Base-by-base conservation (phyloP, 2,888 invertebrate genomes). In the Phengaris alcon region DNA sequence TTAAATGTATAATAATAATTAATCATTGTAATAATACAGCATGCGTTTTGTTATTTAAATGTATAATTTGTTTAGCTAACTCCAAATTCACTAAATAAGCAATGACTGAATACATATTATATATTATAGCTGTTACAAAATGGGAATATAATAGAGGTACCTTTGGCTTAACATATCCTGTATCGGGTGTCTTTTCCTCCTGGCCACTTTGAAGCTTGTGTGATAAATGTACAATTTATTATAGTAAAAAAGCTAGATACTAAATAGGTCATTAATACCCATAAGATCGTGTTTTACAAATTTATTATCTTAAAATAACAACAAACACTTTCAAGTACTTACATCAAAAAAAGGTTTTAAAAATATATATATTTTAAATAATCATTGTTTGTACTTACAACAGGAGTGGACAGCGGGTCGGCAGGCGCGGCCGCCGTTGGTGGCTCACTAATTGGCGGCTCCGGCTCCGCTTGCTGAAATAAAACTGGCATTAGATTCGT, bases 391-490 rank as follows among this genome's bases (percentile, higher is more conserved):
- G 75, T 57, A 70, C 74, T 78, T 73, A 76, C 77, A 70, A 78
- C 75, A 48, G 80, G 78, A 0, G 77, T 77, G 0, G 79, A 77
- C 44, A 79, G 72, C 1, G 77, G 79, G 55, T 78, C 77, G 35
- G 75, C 73, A 6, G 78, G 54, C 12, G 76, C 64, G 2, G 77
- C 55, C 22, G 77, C 52, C 22, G 73, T 69, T 6, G 79, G 79
- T 8, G 82, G 83, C 12, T 78, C 79, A 44, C 78, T 78, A 64
- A 79, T 82, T 10, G 83, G 78, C 8, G 81, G 79, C 76, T 85
- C 87, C 12, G 80, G 83, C 46, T 88, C 90, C 7, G 82, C 80
- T 73, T 89, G 89, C 89, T 90, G 76, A n/a, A 22, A 72, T 15
- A 64, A 77, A 52, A 74, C 10, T 46, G 48, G n/a, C 51, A 57